A percentile compares a stretch with the other conserved stretches of the same genome.
Evolutionary conservation across 2,888 invertebrate genomes (phyloP).

Genomic region (Pilophorus perplexus): DNA sequence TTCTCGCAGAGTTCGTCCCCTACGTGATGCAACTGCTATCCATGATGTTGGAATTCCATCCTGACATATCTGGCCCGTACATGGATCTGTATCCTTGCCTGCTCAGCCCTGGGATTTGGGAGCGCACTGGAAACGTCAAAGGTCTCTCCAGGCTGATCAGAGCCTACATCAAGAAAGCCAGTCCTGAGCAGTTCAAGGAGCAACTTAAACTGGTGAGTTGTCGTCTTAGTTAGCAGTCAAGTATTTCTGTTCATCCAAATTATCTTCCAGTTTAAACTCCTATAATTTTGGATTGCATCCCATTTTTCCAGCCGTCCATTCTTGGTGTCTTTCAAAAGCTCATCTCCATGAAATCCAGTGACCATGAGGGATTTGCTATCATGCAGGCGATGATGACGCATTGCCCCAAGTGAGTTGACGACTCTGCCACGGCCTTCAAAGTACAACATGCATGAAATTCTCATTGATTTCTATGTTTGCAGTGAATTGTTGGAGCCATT

Average conservation of each 20-base stretch:
- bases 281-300: no score
- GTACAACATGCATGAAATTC: not conserved
- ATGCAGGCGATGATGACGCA: slow-evolving; percentile 81
- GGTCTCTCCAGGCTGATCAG: slow-evolving; percentile 89
- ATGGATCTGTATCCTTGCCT: slow-evolving; percentile 86
- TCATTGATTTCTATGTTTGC: slow-evolving; percentile 50
- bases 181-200: slow-evolving; percentile 32
- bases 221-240: no score
- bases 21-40: slow-evolving; percentile 98
- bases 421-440: no score
- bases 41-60: slow-evolving; percentile 76
- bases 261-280: no score
- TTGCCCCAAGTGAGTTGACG: slow-evolving; percentile 73
- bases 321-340: slow-evolving; percentile 95
- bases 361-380: slow-evolving; percentile 93
- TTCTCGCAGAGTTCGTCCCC: slow-evolving; percentile 84
- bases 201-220: slow-evolving; percentile 62
- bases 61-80: slow-evolving; percentile 75
- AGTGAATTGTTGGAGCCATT: slow-evolving; percentile 72
- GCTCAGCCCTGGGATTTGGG: slow-evolving; percentile 88
- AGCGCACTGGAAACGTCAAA: slow-evolving; percentile 87
- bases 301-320: slow-evolving; percentile 68
- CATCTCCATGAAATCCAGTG: slow-evolving; percentile 90
- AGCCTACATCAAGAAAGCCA: slow-evolving; percentile 64
- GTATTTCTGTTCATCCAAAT: no score